Conservation (phyloP, 2,113 vertebrate species). For the Scopus umbretta region DNA sequence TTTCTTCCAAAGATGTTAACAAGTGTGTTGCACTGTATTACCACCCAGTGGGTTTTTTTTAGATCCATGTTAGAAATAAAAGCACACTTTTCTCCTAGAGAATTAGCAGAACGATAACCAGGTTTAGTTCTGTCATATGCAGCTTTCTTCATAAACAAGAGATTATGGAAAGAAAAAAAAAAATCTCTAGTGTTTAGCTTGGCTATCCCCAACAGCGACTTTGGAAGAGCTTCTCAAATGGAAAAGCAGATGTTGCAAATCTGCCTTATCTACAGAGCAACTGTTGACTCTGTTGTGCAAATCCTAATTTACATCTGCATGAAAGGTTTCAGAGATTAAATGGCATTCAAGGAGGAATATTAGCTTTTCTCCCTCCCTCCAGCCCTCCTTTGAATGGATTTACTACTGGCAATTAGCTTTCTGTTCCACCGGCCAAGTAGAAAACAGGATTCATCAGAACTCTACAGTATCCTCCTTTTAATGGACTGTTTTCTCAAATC, state of each 20-base stretch:
- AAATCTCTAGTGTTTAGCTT: slow-evolving; percentile 26
- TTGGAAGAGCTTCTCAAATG: slow-evolving; percentile 46
- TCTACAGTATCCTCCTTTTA: slow-evolving; percentile 60
- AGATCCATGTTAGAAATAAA: background rate
- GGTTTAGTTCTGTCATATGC: slow-evolving; percentile 9
- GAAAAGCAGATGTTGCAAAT: slow-evolving; percentile 71
- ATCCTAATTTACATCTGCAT: slow-evolving; percentile 68
- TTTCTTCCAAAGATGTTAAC: background rate
- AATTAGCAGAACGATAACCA: slow-evolving; percentile 24
- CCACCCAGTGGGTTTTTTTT: background rate
- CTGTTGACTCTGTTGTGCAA: slow-evolving; percentile 65
- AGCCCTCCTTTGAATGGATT: slow-evolving; percentile 59
- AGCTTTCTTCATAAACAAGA: slow-evolving; percentile 24
- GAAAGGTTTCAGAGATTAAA: slow-evolving; percentile 67
- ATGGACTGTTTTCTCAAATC: slow-evolving; percentile 52
- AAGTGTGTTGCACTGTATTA: background rate
- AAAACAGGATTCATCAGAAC: slow-evolving; percentile 65
- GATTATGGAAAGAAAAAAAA: background rate
- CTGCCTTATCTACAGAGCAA: slow-evolving; percentile 56
- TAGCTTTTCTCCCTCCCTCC: slow-evolving; percentile 62
- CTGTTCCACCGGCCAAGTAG: slow-evolving; percentile 66
- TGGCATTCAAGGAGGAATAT: slow-evolving; percentile 67
- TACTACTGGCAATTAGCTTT: slow-evolving; percentile 68
- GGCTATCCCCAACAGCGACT: background rate
- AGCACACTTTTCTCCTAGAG: background rate